phyloP scores from a whole-genome alignment of 2,797 vertebrate genomes.

The Rhabdomys pumilio region DNA sequence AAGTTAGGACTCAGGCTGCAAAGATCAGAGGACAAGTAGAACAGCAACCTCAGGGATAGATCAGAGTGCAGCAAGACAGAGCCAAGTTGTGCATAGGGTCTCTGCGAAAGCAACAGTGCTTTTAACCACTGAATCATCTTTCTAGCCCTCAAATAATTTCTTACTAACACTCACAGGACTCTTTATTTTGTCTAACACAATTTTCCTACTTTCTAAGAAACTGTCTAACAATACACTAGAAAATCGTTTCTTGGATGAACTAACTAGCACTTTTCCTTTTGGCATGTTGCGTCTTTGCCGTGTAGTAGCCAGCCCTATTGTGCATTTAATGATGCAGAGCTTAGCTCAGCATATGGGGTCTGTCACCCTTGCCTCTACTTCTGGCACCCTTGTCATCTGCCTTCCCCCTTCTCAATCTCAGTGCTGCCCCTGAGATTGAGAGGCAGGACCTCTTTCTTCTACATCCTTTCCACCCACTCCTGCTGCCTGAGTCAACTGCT shows the following conservation, averaged over 20 bases:
- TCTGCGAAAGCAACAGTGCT: too few relatives aligned
- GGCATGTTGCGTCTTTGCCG: not conserved
- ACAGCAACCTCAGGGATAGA: not conserved
- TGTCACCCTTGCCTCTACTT: not conserved
- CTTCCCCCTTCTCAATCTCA: too few relatives aligned
- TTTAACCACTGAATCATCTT: not conserved
- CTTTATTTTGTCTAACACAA: not conserved
- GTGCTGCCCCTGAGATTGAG: not conserved
- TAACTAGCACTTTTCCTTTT: not conserved
- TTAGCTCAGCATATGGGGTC: not conserved
- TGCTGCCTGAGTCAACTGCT: not conserved
- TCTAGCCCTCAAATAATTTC: not conserved
- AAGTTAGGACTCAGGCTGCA: not conserved
- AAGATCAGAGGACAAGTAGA: not conserved
- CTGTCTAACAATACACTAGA: not conserved
- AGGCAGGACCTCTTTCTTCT: not conserved
- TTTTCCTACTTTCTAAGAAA: slow-evolving; percentile 1
- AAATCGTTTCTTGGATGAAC: slow-evolving; percentile 26
- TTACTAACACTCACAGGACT: not conserved
- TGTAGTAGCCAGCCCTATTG: not conserved
- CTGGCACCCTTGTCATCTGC: not conserved
- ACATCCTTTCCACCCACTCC: not conserved
- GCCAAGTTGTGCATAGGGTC: accelerated
- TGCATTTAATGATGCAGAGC: not conserved
- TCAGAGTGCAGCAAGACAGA: not conserved